These are phyloP conservation scores for Cranoglanis bouderius DNA, from an alignment of 2,113 vertebrate genomes.

Conservation along the genomic window DNA sequence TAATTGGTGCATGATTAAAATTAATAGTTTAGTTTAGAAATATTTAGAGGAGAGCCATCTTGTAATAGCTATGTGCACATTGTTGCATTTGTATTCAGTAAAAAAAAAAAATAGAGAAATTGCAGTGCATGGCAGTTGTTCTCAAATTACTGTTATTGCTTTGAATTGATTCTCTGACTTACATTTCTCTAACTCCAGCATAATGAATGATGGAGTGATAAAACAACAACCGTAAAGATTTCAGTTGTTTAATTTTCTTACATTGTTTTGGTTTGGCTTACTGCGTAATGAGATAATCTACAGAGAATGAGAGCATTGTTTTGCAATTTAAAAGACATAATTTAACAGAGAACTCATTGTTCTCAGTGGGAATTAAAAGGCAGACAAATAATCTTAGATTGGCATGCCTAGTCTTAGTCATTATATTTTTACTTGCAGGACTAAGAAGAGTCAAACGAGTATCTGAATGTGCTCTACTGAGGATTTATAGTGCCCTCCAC, in stretches of 20 bases:
- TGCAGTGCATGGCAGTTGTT: not conserved
- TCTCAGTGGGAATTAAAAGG: conserved; percentile 6
- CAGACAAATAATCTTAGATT: not conserved
- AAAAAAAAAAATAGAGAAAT: not conserved
- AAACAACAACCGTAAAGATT: not conserved
- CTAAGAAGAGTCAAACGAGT: not conserved
- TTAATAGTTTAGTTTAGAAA: not conserved
- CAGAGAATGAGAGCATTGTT: not conserved
- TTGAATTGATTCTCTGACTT: not conserved
- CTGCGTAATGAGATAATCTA: not conserved
- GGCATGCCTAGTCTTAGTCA: not conserved
- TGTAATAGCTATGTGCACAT: not conserved
- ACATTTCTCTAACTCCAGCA: not conserved
- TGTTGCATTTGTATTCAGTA: not conserved
- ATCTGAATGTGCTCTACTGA: not conserved
- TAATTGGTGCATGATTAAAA: not conserved
- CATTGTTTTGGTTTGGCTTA: not conserved
- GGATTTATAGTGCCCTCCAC: not conserved
- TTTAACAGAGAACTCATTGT: not conserved
- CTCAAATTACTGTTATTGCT: not conserved
- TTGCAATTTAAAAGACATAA: not conserved
- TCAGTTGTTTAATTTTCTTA: not conserved
- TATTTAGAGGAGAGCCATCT: not conserved
- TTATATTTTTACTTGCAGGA: not conserved
- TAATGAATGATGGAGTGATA: not conserved